Conservation (phyloP, 2,113 vertebrate species). For the Platysteira castanea region DNA sequence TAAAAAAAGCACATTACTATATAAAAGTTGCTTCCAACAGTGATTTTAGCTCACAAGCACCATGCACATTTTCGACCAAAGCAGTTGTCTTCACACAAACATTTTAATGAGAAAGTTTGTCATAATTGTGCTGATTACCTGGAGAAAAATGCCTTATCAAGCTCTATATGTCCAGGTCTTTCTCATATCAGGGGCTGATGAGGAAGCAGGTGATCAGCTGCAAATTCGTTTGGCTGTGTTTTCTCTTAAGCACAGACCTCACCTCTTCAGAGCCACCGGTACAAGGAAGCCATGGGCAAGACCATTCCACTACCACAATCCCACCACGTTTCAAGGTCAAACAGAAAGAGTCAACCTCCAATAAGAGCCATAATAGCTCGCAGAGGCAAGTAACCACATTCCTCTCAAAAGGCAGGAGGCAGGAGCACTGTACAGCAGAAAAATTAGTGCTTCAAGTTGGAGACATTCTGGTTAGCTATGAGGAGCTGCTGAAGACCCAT, state of each 20-base stretch:
- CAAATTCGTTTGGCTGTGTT: not conserved
- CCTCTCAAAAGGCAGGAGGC: not conserved
- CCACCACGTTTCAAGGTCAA: not conserved
- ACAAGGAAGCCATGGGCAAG: not conserved
- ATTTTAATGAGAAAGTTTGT: not conserved
- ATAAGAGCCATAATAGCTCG: rapidly evolving
- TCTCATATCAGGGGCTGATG: not conserved
- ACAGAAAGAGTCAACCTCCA: not conserved
- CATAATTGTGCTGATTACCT: not conserved
- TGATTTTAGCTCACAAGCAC: not conserved
- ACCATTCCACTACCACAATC: not conserved
- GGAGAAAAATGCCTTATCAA: not conserved
- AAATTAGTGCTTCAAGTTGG: rapidly evolving
- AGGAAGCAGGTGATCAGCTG: not conserved
- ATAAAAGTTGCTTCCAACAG: rapidly evolving
- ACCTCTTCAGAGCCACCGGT: not conserved
- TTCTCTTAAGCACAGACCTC: not conserved
- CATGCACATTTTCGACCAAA: not conserved
- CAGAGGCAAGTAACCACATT: not conserved
- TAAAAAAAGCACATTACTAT: not conserved
- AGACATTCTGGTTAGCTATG: not conserved
- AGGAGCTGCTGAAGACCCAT: not conserved
- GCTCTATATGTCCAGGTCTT: not conserved
- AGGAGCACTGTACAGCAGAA: not conserved
- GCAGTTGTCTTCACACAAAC: not conserved